Percentiles rank a stretch among this genome's conserved stretches.
These are phyloP conservation scores for Mythimna vitellina DNA, from an alignment of 2,888 invertebrate genomes.

Conservation along the genomic window DNA sequence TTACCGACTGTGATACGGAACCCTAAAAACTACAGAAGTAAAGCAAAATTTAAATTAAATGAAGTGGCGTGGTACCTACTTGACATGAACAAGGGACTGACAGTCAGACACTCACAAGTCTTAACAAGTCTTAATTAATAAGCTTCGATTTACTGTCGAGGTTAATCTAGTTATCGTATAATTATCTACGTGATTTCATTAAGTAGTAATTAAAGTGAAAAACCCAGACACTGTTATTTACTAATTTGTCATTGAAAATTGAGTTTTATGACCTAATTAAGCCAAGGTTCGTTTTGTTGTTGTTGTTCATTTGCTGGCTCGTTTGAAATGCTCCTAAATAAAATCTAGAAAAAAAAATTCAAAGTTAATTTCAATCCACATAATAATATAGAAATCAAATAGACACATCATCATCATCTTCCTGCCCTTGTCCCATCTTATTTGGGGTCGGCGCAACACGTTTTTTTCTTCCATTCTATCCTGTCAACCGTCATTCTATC, in stretches of 20 bases:
- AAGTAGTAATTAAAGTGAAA: constrained; percentile 17
- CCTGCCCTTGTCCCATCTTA: too few species aligned
- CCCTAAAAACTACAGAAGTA: background rate
- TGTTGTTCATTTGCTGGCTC: too few species aligned
- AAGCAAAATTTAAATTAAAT: constrained; percentile 6
- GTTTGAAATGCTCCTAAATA: too few species aligned
- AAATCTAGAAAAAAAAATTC: too few species aligned
- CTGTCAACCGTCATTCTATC: too few species aligned
- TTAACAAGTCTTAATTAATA: constrained; percentile 18
- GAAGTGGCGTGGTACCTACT: background rate
- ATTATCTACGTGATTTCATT: constrained; percentile 16
- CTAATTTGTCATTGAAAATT: constrained; percentile 14
- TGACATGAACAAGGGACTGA: background rate
- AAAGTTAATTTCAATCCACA: background rate
- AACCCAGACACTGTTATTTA: constrained; percentile 16
- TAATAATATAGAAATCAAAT: background rate
- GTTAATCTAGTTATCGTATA: constrained; percentile 31
- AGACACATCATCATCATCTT: too few species aligned
- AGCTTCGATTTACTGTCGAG: constrained; percentile 27
- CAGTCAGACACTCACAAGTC: constrained; percentile 14
- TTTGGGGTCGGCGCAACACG: too few species aligned
- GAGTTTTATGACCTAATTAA: background rate
- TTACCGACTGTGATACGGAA: too few species aligned
- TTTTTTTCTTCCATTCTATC: too few species aligned
- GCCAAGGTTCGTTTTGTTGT: background rate